Evolutionary conservation across 2,113 vertebrate genomes (phyloP), one percentile per base, ranked within the genome.

Genomic region (Nycticebus coucang): DNA sequence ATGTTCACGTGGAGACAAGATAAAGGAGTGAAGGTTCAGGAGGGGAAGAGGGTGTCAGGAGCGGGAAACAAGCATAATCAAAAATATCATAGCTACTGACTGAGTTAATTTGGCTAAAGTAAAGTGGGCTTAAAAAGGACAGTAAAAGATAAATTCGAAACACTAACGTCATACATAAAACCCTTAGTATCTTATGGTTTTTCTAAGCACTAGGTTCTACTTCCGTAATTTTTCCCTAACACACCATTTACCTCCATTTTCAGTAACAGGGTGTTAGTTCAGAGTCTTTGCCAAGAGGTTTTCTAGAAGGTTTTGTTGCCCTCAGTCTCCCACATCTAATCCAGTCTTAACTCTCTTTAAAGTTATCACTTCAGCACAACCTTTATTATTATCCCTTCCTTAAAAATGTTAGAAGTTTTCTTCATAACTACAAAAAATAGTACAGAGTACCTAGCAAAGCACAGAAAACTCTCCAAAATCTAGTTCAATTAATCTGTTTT

Each of bases 111-210:
- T 90, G 28, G 8, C 28, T 77, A 4, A 86, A 72, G 8, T 41
- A 24, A 74, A 80, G 21, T 24, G 26, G 15, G 2, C 18, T 93
- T 68, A 57, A 74, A 84, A 53, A 92, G 24, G 18, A 91, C 3
- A 88, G 26, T 55, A 33, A 81, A 88, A 88, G 30, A 41, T 53
- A 66, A 82, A 12, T n/a, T 94, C n/a, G 53, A 92, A 92, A 82
- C 30, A 4, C 26, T 80, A 68, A 60, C 26, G 41, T 28, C 17
- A 69, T 0, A 3, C 7, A n/a, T 68, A 28, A 35, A 28, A 35
- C 33, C 8, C 53, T 69, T 79, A 69, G 24, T 50, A 37, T 17
- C 24, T 35, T 21, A 9, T 3, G 55, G 10, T 50, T 84, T 92
- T 64, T 79, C 45, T 69, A 68, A 59, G 26, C 5, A 87, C 37